Base-by-base conservation (phyloP, 2,888 invertebrate species). In the Blastobasis adustella region DNA sequence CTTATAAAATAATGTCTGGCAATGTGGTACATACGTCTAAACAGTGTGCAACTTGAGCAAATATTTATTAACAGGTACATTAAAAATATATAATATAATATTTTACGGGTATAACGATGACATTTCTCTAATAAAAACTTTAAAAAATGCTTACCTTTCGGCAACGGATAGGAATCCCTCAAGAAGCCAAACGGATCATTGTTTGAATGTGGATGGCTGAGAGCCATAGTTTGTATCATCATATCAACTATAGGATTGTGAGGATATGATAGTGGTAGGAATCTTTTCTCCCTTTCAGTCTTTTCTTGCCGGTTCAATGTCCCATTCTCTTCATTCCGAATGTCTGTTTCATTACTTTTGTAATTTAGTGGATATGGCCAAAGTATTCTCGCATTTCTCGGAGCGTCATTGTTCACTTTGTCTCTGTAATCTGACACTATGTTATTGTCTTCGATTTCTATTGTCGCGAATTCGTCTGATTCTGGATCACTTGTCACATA, bases 111-210 rank as follows among this genome's bases (percentile, higher is more conserved):
- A n/a, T n/a, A 23, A 23, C 3, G 23, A 23, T 23, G 23, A 23
- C 3, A 23, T 23, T 23, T 23, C 3, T 23, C 23, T 23, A 23
- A 23, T 23, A 23, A 23, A 23, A 23, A 23, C 23, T 23, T 23
- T 9, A 40, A 40, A 40, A 47, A 49, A 46, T 23, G 48, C 72
- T 71, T 69, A 89, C 88, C 88, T 77, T 82, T 83, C 7, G 89
- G 85, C 52, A 85, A 59, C 10, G 84, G 79, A 58, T 85, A 88
- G 0, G 73, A 59, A 57, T 88, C 88, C 5, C 86, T 66, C 8
- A 89, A 64, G 59, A 87, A 80, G 55, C 86, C 87, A 51, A 87
- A 83, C 0, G 81, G 80, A 57, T 89, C 86, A 37, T 69, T 75
- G 1, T 71, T 58, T 50, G 79, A 71, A 2, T 60, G 62, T 4